phyloP scores from a whole-genome alignment of 2,888 invertebrate species.

The Netelia fuscicornis region DNA sequence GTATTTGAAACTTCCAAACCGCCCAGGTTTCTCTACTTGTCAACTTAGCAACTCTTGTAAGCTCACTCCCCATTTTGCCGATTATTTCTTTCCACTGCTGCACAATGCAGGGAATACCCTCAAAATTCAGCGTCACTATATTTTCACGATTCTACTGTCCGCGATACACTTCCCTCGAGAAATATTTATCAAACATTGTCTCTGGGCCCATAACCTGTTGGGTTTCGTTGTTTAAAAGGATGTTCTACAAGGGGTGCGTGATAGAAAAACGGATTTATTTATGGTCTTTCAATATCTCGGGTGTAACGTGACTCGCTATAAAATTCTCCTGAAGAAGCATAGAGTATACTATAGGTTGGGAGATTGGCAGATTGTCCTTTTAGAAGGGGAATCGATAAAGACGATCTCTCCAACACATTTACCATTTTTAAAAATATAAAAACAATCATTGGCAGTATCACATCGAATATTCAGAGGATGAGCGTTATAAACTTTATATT shows the following conservation, averaged over 20 bases:
- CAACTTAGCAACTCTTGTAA: conserved; percentile 50
- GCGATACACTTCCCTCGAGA: neutral
- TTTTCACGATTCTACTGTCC: neutral
- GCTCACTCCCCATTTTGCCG: conserved; percentile 50
- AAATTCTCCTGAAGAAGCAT: neutral
- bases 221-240: neutral
- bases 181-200: neutral
- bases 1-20: conserved; percentile 41
- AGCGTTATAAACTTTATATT: no score
- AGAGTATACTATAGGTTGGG: neutral
- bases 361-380: neutral
- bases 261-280: conserved; percentile 16
- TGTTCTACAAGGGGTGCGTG: neutral
- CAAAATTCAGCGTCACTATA: conserved; percentile 19
- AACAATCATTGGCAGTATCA: no score
- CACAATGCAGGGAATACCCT: conserved; percentile 51
- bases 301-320: neutral
- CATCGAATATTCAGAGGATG: no score
- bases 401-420: neutral
- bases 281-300: neutral
- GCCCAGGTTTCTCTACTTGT: conserved; percentile 55
- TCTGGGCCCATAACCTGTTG: conserved; percentile 40
- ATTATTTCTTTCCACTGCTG: conserved; percentile 49
- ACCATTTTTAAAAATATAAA: no score
- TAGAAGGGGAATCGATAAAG: neutral